Percentiles rank a stretch among this genome's conserved stretches.
Evolutionary conservation across 2,113 vertebrate species (phyloP).

Genomic region (Drymodes brunneopygia): DNA sequence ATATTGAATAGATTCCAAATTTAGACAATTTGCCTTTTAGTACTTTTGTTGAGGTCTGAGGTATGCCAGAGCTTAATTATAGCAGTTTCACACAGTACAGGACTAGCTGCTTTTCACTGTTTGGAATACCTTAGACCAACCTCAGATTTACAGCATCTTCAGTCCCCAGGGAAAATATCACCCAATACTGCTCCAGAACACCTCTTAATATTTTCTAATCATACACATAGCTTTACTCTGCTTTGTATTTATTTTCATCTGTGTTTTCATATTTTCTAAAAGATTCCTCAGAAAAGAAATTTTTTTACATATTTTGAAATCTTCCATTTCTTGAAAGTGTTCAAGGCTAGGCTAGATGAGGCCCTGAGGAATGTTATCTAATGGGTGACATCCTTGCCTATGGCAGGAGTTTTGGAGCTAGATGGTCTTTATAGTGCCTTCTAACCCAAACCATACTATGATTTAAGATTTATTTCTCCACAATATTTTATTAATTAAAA

Average conservation of each 20-base stretch:
- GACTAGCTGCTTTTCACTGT: background rate
- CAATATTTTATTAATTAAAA: background rate
- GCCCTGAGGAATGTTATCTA: accelerated
- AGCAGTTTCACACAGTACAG: background rate
- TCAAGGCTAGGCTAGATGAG: background rate
- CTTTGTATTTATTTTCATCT: background rate
- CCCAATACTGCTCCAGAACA: background rate
- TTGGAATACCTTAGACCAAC: background rate
- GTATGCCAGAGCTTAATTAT: background rate
- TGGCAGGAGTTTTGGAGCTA: background rate
- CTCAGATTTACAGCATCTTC: background rate
- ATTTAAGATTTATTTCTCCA: background rate
- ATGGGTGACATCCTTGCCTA: background rate
- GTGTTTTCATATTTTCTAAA: background rate
- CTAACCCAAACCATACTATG: background rate
- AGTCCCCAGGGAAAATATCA: background rate
- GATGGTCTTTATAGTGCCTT: background rate
- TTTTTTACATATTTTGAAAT: background rate
- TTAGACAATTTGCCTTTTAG: background rate
- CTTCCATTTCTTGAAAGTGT: background rate
- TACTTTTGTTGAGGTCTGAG: background rate
- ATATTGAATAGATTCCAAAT: background rate
- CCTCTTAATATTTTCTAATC: background rate
- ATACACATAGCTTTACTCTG: accelerated
- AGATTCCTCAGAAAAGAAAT: background rate